Conservation (phyloP, 2,797 vertebrate species). For the Lophotriccus pileatus region DNA sequence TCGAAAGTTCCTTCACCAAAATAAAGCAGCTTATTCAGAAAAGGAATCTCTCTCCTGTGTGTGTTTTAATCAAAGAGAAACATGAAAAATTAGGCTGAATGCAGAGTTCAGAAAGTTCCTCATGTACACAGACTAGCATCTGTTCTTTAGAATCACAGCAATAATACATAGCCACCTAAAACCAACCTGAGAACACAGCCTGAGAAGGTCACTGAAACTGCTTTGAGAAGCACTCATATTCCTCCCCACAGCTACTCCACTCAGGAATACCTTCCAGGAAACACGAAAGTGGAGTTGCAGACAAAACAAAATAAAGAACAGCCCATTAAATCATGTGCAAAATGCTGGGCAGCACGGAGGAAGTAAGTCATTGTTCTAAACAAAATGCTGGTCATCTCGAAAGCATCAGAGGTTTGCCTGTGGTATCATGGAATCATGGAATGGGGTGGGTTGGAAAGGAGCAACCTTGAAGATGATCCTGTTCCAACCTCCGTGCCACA, state of each 20-base stretch:
- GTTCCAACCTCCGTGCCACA: not conserved
- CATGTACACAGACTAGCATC: not conserved
- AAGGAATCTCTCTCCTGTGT: not conserved
- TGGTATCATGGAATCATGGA: not conserved
- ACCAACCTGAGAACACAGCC: not conserved
- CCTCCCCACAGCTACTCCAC: not conserved
- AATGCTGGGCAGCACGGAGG: not conserved
- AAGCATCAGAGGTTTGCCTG: not conserved
- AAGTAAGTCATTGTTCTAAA: not conserved
- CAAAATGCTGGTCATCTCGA: not conserved
- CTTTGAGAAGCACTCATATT: not conserved
- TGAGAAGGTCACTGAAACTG: conserved; percentile 28
- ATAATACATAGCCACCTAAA: not conserved
- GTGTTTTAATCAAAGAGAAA: not conserved
- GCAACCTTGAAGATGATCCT: not conserved
- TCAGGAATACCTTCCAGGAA: not conserved
- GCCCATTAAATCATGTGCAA: not conserved
- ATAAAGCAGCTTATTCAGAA: not conserved
- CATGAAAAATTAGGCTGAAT: not conserved
- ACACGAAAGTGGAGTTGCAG: not conserved
- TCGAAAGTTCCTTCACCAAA: not conserved
- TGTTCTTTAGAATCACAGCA: not conserved
- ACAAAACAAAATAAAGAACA: not conserved
- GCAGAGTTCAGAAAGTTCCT: not conserved
- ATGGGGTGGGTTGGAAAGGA: not conserved